These are phyloP conservation scores for Anas platyrhynchos DNA, from an alignment of 2,113 vertebrate species.

Conservation along the genomic window DNA sequence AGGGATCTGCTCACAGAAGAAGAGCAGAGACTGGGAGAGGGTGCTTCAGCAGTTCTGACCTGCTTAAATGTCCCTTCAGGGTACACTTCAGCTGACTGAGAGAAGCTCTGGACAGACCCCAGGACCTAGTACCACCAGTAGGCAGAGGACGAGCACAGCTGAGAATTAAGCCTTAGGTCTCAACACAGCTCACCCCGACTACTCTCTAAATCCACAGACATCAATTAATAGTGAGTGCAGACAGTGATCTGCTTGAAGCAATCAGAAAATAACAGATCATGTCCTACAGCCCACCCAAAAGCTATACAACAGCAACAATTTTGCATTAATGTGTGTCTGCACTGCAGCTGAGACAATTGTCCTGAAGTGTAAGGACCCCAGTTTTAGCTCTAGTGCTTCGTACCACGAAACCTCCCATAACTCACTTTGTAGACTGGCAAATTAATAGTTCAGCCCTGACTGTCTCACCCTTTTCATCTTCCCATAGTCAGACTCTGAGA, in stretches of 20 bases:
- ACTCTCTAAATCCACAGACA: neutral
- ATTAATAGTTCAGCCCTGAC: neutral
- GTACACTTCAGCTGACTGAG: neutral
- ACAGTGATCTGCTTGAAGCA: neutral
- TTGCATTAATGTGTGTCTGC: neutral
- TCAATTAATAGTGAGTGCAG: neutral
- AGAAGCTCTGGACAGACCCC: neutral
- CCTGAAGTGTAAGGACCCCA: neutral
- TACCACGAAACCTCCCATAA: neutral
- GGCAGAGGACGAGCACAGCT: neutral
- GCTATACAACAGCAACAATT: neutral
- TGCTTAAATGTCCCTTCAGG: neutral
- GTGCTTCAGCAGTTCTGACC: neutral
- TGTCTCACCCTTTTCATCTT: neutral
- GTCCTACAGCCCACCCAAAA: neutral
- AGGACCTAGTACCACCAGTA: neutral
- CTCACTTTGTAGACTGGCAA: neutral
- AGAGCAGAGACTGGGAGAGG: neutral
- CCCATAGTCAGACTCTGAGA: neutral
- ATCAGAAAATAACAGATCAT: neutral
- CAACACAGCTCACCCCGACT: neutral
- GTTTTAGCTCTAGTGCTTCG: neutral
- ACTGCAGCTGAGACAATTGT: neutral
- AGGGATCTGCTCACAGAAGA: neutral
- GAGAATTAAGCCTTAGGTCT: neutral